Conservation (phyloP, 2,888 invertebrate species). For the Galerucella calmariensis region DNA sequence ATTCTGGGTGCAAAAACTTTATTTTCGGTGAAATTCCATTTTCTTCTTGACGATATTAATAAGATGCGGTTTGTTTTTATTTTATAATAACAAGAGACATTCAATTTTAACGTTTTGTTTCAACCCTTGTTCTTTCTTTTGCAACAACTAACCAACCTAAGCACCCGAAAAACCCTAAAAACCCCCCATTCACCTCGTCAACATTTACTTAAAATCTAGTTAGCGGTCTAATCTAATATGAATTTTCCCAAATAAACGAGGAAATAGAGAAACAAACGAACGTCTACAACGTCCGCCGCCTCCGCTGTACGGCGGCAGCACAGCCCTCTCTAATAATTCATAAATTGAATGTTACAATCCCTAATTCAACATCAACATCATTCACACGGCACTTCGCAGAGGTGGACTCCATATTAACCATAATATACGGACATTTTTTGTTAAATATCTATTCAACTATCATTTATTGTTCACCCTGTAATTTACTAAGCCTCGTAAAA, state of each 20-base stretch:
- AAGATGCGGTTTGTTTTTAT: neutral
- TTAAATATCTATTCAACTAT: no score
- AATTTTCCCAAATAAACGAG: constrained; percentile 60
- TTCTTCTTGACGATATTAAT: neutral
- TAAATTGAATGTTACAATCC: constrained; percentile 66
- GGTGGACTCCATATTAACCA: neutral
- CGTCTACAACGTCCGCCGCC: constrained; percentile 41
- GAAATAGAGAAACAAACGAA: constrained; percentile 50
- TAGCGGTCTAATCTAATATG: constrained; percentile 62
- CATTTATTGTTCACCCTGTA: no score
- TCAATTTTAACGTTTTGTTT: neutral
- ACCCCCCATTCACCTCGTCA: constrained; percentile 42
- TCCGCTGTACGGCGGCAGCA: constrained; percentile 40
- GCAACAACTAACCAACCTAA: constrained; percentile 29
- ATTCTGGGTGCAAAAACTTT: neutral
- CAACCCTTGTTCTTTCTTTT: constrained; percentile 12
- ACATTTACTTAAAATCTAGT: constrained; percentile 57
- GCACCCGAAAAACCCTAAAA: constrained; percentile 42
- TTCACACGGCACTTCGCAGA: constrained; percentile 54
- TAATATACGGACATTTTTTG: neutral
- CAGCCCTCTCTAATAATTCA: constrained; percentile 63
- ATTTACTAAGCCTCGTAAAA: neutral
- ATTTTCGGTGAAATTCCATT: neutral
- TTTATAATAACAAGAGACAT: neutral
- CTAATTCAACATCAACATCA: constrained; percentile 62